Base-by-base conservation (phyloP, 1,140 invertebrate species). In the Drosophila mojavensis region DNA sequence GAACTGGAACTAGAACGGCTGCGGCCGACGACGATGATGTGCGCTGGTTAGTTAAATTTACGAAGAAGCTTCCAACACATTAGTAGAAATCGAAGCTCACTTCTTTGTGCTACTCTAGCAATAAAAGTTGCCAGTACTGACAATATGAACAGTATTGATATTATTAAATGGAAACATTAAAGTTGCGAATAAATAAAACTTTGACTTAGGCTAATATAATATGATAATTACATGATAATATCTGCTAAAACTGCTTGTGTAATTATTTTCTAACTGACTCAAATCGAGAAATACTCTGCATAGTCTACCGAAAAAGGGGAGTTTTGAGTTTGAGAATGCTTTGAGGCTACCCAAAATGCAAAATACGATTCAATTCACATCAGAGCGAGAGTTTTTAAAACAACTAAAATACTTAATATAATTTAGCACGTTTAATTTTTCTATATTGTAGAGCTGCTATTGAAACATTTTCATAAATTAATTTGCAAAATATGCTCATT, bases 31-130 rank as follows among this genome's bases (percentile, higher is more conserved):
- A 5, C 3, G 48, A 43, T 24, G 68, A 56, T 53, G 83, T 39
- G 6, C n/a, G 56, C 62, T 91, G 90, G 90, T 75, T 91, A 81
- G 90, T 91, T 75, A 91, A 91, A 81, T 91, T 91, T 82, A 83
- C 86, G 67, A 81, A 80, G 66, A 73, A 86, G 74, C 76, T 59
- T 53, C 62, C 70, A 30, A 41, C 41, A 54, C 59, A 74, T 64
- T 43, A 56, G 30, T 58, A 45, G 39, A 36, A 20, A 6, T 39
- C 36, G 36, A 20, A 47, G 62, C 30, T 41, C 28, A 59, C 80
- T 74, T 76, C 53, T 33, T 47, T 48, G 72, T 76, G 68, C 73
- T 88, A 75, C 64, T 85, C 78, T 79, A 79, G 81, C 78, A 81
- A 85, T 88, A 83, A 83, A 39, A 10, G 36, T 39, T 88, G 53